A percentile compares a stretch with the other conserved stretches of the same genome.
Evolutionary conservation across 2,797 vertebrate species (phyloP).

Genomic region (Halcyon chelicuti): DNA sequence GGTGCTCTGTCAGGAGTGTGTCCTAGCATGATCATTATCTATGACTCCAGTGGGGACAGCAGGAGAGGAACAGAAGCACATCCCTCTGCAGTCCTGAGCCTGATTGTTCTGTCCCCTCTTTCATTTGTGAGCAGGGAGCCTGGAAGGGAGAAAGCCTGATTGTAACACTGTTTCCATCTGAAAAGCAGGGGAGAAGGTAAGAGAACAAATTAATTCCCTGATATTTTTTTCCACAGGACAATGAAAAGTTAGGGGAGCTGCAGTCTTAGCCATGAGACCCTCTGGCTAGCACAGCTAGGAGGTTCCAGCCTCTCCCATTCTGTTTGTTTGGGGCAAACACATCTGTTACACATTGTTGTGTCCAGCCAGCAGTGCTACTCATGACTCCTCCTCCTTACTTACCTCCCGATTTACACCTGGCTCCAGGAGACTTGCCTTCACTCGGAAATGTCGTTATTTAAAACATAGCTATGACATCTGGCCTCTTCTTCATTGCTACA

Average conservation of each 20-base stretch:
- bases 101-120: neutral
- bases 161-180: neutral
- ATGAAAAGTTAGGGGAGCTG: neutral
- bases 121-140: neutral
- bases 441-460: neutral
- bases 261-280: neutral
- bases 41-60: neutral
- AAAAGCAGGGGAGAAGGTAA: neutral
- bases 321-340: neutral
- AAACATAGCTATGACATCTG: fast-evolving
- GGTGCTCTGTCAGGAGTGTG: neutral
- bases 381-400: neutral
- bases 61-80: neutral
- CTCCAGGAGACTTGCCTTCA: neutral
- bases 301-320: neutral
- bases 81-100: neutral
- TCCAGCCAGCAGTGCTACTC: neutral
- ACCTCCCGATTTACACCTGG: neutral
- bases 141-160: neutral
- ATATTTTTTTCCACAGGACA: neutral
- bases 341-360: neutral
- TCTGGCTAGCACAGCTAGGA: neutral
- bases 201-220: neutral
- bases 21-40: neutral
- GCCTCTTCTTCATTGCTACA: neutral